phyloP scores from a whole-genome alignment of 2,797 vertebrate genomes.

The Salmo trutta region DNA sequence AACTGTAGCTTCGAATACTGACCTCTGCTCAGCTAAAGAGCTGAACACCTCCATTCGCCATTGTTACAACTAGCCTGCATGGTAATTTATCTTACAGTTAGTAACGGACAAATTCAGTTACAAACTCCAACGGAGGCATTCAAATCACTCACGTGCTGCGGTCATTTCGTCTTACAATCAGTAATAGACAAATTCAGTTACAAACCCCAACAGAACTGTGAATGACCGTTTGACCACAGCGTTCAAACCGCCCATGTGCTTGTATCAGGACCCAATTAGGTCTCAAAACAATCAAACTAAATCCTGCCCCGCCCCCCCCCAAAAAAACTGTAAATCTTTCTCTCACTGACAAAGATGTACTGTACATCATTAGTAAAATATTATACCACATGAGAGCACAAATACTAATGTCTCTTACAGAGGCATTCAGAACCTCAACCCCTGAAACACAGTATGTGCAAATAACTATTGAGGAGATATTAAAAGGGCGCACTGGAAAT shows the following conservation, averaged over 20 bases:
- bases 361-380: constrained; percentile 4
- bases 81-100: background rate
- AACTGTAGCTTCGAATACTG: constrained; percentile 14
- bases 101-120: background rate
- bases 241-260: background rate
- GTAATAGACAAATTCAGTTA: background rate
- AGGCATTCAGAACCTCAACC: constrained; percentile 16
- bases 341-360: background rate
- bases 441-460: constrained; percentile 2
- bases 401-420: constrained; percentile 1
- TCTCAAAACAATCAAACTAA: background rate
- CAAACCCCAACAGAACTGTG: background rate
- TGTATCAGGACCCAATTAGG: background rate
- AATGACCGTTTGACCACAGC: background rate
- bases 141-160: background rate
- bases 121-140: background rate
- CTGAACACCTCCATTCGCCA: constrained; percentile 19
- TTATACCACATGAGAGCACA: constrained; percentile 6
- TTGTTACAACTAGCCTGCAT: constrained; percentile 11
- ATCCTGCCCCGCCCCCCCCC: background rate
- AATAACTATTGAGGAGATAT: background rate
- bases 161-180: too few relatives aligned
- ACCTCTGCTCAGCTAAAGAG: constrained; percentile 4
- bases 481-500: background rate
- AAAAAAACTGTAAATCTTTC: background rate